A percentile compares a stretch with the other conserved stretches of the same genome.
phyloP scores from a whole-genome alignment of 2,113 vertebrate genomes.

The Spilogale gracilis region DNA sequence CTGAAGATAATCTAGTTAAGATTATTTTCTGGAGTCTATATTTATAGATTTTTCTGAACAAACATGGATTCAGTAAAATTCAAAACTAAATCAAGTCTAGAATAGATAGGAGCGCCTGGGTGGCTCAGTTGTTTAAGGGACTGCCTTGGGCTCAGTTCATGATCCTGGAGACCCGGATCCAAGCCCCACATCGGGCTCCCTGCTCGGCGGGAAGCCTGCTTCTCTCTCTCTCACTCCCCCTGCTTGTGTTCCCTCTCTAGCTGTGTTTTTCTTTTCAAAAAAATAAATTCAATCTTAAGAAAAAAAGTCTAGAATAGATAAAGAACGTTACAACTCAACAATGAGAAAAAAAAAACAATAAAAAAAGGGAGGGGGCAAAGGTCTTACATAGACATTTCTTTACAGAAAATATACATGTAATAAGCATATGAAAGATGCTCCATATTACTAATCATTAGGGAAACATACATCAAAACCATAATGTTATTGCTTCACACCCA shows the following conservation, averaged over 20 bases:
- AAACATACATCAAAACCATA: neutral
- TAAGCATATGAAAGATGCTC: neutral
- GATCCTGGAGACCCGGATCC: too few species aligned
- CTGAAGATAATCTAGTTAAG: constrained; percentile 9
- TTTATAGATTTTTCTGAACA: neutral
- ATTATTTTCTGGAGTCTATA: constrained; percentile 18
- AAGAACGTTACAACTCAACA: neutral
- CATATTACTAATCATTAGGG: neutral
- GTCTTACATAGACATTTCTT: neutral
- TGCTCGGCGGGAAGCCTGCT: too few species aligned
- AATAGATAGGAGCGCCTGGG: too few species aligned
- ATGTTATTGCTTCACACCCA: neutral
- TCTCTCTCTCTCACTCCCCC: too few species aligned
- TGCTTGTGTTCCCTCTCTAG: too few species aligned
- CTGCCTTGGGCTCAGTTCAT: too few species aligned
- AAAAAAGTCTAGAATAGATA: neutral
- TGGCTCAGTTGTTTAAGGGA: too few species aligned
- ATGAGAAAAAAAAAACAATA: neutral
- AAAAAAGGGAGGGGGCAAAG: neutral
- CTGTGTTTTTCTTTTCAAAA: too few species aligned
- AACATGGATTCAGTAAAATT: neutral
- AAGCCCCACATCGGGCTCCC: too few species aligned
- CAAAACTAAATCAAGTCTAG: constrained; percentile 41
- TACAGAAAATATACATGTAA: neutral
- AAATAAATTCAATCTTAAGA: too few species aligned